A percentile compares a stretch with the other conserved stretches of the same genome.
Conservation (phyloP, 2,113 vertebrate species). For the Engystomops pustulosus region DNA sequence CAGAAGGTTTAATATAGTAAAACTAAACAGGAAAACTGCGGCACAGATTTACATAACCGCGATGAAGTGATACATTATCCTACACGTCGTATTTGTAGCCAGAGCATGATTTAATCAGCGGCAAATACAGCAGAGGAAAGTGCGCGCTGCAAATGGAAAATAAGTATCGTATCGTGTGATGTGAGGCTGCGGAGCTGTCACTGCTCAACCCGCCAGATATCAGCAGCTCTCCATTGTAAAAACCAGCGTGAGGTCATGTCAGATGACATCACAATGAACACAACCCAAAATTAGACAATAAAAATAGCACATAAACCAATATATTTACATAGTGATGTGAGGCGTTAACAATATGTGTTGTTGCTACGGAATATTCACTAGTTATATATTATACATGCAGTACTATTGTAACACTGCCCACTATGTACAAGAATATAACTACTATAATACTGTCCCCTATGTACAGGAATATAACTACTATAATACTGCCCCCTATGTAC, state of each 20-base stretch:
- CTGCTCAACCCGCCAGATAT: not conserved
- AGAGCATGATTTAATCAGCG: not conserved
- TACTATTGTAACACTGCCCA: not conserved
- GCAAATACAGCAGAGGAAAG: not conserved
- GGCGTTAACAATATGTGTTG: not conserved
- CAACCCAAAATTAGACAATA: slow-evolving; percentile 5
- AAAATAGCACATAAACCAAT: slow-evolving; percentile 1
- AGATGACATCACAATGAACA: not conserved
- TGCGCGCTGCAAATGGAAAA: not conserved
- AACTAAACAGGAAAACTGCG: not conserved
- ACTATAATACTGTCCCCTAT: not conserved
- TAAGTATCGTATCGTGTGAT: not conserved
- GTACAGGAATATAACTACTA: slow-evolving; percentile 10
- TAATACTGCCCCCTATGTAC: slow-evolving; percentile 4
- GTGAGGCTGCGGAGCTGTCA: not conserved
- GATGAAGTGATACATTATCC: not conserved
- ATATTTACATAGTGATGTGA: not conserved
- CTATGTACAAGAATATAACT: not conserved
- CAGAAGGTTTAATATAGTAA: not conserved
- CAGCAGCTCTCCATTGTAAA: not conserved
- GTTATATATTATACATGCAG: too few species aligned
- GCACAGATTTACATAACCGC: not conserved
- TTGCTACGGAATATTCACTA: not conserved
- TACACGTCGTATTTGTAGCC: not conserved
- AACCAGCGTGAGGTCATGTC: not conserved